Percentiles rank a stretch among this genome's conserved stretches.
Evolutionary conservation across 2,113 vertebrate genomes (phyloP).

Genomic region (Recurvirostra avosetta): DNA sequence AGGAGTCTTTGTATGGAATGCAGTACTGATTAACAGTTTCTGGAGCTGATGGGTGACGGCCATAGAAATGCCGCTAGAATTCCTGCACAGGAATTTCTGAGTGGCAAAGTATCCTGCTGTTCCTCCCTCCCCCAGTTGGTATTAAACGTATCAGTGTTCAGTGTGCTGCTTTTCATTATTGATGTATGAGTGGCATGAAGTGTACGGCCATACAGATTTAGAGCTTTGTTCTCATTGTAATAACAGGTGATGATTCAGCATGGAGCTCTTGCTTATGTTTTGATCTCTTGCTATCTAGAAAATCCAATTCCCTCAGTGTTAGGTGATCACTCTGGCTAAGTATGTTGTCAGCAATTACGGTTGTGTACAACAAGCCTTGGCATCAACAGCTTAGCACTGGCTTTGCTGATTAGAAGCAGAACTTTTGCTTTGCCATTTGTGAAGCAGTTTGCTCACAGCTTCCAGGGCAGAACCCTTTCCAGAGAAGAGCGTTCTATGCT

Average conservation of each 20-base stretch:
- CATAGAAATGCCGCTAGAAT: neutral
- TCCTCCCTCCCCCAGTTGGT: neutral
- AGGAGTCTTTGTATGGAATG: rapidly evolving
- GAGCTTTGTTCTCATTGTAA: neutral
- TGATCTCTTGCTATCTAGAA: neutral
- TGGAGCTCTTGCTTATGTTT: neutral
- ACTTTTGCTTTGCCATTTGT: neutral
- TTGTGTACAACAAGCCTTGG: neutral
- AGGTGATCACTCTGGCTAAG: neutral
- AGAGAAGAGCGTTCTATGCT: neutral
- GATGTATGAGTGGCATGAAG: neutral
- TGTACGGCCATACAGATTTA: neutral
- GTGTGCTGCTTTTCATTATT: neutral
- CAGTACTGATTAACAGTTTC: neutral
- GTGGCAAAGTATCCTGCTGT: neutral
- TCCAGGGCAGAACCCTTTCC: neutral
- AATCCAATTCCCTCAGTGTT: neutral
- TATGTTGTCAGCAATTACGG: neutral
- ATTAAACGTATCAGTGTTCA: neutral
- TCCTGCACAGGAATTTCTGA: neutral
- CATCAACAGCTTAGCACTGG: neutral
- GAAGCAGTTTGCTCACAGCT: neutral
- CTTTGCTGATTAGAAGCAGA: neutral
- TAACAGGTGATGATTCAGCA: neutral
- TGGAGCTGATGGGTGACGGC: neutral